These are phyloP conservation scores for Acanthococcus lagerstroemiae DNA, from an alignment of 2,888 invertebrate genomes.

Conservation along the genomic window DNA sequence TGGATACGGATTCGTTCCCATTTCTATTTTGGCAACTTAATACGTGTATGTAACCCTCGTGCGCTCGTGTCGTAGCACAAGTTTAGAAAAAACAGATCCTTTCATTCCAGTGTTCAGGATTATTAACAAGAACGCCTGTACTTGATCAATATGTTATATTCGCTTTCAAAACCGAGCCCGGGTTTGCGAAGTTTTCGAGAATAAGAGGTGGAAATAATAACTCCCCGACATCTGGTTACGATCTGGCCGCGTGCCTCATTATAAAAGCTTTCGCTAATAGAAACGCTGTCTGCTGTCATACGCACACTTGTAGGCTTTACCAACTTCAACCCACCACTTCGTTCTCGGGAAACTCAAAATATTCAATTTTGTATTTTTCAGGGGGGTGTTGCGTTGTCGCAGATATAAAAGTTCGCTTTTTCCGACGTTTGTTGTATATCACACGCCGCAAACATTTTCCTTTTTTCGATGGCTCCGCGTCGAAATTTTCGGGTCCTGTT, in stretches of 20 bases:
- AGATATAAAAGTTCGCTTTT: too few relatives aligned
- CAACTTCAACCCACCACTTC: background rate
- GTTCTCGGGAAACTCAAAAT: background rate
- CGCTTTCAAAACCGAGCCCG: background rate
- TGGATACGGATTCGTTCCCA: too few relatives aligned
- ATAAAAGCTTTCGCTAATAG: conserved; percentile 19
- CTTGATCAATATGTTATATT: background rate
- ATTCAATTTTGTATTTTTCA: background rate
- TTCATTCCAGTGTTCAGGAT: too few relatives aligned
- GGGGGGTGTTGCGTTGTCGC: too few relatives aligned
- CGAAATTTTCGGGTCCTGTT: too few relatives aligned
- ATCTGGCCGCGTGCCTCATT: conserved; percentile 24
- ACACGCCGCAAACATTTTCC: too few relatives aligned
- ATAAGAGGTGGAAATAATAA: conserved; percentile 5
- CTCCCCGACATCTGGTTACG: conserved; percentile 26
- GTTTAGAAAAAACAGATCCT: too few relatives aligned
- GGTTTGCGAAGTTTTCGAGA: background rate
- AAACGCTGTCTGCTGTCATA: conserved; percentile 18
- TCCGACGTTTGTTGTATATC: too few relatives aligned
- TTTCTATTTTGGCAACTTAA: too few relatives aligned
- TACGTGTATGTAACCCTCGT: too few relatives aligned
- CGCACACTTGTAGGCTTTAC: conserved; percentile 19
- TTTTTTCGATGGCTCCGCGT: too few relatives aligned
- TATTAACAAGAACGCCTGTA: background rate
- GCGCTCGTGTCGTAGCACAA: too few relatives aligned